Evolutionary conservation across 2,797 vertebrate species (phyloP), one percentile per base, ranked within the genome.

Genomic region (Coilia nasus): DNA sequence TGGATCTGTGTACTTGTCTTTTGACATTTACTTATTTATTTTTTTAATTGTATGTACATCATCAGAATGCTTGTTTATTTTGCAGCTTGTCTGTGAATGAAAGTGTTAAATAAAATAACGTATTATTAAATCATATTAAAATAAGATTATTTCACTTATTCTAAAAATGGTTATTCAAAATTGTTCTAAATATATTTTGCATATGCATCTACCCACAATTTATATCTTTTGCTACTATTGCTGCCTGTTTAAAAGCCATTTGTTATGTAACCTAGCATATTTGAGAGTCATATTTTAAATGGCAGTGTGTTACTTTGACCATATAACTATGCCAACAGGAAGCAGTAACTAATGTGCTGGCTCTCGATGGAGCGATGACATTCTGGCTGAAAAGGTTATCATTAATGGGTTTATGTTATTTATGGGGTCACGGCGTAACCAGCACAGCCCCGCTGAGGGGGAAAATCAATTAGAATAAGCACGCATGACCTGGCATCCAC

Each of bases 361-460:
- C 31, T 44, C 2, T 78, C 17, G 41, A 44, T 78, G 19, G 35
- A 15, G 87, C 44, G 9, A 62, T 83, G 57, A 28, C 84, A 81
- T 83, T 83, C 54, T 80, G 87, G 82, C 64, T 67, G 83, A 84
- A 89, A 92, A 93, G 91, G 91, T 90, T 90, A 92, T n/a, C 71
- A 82, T 89, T 90, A 84, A 92, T 91, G 87, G 59, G 89, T 10
- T 62, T 23, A 86, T 90, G 67, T 64, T 59, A 75, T 92, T 93
- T 88, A 93, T 92, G 85, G 85, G 87, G 89, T 93, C 91, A 93
- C 59, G 19, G 84, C 28, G 83, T 89, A 75, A 21, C 46, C 82
- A 57, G 6, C 35, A 67, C 41, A 64, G 23, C 46, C 67, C 81
- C 87, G 86, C 82, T 93, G 83, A 83, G 89, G 87, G 91, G 92